These are phyloP conservation scores for Pachycephala philippinensis DNA, from an alignment of 2,113 vertebrate species.

Conservation along the genomic window DNA sequence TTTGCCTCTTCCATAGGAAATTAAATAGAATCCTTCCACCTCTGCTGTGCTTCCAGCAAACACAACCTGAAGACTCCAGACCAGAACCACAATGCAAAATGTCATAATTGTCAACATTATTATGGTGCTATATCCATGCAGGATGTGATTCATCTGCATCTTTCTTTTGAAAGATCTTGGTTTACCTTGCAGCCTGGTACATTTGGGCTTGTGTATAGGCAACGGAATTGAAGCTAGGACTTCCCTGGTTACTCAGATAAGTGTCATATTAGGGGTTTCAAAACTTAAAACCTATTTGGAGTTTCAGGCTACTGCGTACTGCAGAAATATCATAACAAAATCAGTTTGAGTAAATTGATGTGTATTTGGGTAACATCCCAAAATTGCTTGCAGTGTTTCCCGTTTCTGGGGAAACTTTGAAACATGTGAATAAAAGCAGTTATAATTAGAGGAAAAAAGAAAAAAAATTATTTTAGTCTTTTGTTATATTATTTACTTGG, in stretches of 20 bases:
- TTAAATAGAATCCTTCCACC: not conserved
- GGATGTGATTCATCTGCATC: accelerated
- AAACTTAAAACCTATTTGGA: not conserved
- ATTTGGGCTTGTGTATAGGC: not conserved
- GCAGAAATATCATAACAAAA: not conserved
- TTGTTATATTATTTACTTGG: not conserved
- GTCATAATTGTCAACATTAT: not conserved
- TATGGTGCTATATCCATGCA: not conserved
- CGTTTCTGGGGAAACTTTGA: not conserved
- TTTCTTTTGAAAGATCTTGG: not conserved
- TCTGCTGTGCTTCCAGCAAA: not conserved
- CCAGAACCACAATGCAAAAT: not conserved
- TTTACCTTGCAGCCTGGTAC: not conserved
- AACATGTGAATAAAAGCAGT: not conserved
- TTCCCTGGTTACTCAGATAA: not conserved
- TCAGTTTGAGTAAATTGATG: not conserved
- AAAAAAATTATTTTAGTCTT: not conserved
- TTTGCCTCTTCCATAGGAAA: not conserved
- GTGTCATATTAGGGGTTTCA: not conserved
- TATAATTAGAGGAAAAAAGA: not conserved
- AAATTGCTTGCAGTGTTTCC: not conserved
- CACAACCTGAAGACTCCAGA: not conserved
- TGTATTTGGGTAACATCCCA: not conserved
- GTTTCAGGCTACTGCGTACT: not conserved
- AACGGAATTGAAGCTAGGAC: not conserved